A percentile compares a stretch with the other conserved stretches of the same genome.
These are phyloP conservation scores for Ceratotherium simum DNA, from an alignment of 2,113 vertebrate genomes.

Conservation along the genomic window DNA sequence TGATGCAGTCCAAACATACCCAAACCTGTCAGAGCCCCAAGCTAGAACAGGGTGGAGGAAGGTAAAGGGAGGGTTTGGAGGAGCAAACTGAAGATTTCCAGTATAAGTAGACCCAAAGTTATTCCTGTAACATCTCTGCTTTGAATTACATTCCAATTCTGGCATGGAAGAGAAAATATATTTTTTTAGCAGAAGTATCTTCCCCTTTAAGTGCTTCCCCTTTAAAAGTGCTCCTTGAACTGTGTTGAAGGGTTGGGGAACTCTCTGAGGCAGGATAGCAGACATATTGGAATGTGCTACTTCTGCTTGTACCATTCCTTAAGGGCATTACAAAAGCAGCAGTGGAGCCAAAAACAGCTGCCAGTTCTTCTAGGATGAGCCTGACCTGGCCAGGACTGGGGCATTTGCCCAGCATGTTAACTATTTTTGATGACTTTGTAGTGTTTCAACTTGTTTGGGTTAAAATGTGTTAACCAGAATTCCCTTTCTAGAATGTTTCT, in stretches of 20 bases:
- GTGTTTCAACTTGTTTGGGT: not conserved
- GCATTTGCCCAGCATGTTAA: not conserved
- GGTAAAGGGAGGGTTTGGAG: not conserved
- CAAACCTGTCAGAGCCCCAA: not conserved
- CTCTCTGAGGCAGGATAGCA: not conserved
- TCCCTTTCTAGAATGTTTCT: not conserved
- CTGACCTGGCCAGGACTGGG: not conserved
- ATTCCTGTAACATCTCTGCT: not conserved
- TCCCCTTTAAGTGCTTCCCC: not conserved
- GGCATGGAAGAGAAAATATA: not conserved
- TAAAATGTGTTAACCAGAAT: not conserved
- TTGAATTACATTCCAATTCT: not conserved
- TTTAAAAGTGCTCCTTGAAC: not conserved
- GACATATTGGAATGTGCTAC: not conserved
- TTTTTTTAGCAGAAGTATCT: not conserved
- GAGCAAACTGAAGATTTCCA: not conserved
- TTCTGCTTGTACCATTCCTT: not conserved
- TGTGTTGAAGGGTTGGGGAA: not conserved
- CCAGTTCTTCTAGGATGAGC: not conserved
- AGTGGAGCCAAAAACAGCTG: not conserved
- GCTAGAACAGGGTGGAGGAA: not conserved
- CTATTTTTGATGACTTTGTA: not conserved
- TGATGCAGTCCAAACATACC: not conserved
- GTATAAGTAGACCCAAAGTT: not conserved
- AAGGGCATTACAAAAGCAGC: not conserved